Percentiles rank a stretch among this genome's conserved stretches.
Evolutionary conservation across 2,888 invertebrate species (phyloP).

Genomic region (Cephus nigrinus): DNA sequence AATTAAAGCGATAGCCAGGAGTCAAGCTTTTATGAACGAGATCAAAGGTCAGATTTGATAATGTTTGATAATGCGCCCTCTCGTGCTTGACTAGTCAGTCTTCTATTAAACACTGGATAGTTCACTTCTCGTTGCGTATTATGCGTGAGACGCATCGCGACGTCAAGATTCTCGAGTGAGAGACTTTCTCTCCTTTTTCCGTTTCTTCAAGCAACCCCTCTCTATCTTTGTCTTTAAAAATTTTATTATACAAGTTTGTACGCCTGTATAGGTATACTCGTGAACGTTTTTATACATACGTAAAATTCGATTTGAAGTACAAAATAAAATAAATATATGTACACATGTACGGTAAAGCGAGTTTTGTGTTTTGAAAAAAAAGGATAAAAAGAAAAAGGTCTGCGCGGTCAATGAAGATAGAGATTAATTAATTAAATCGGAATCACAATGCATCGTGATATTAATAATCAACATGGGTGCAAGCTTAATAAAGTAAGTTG

Average conservation of each 20-base stretch:
- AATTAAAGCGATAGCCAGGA: not conserved
- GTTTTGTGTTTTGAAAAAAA: not conserved
- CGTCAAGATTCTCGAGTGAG: not conserved
- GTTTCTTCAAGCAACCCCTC: not conserved
- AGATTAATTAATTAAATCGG: not conserved
- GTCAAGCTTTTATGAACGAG: conserved; percentile 36
- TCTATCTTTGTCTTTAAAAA: not conserved
- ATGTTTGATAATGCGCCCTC: conserved; percentile 29
- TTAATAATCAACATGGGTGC: not conserved
- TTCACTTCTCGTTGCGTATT: conserved; percentile 16
- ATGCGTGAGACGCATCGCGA: not conserved
- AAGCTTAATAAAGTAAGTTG: conserved; percentile 25
- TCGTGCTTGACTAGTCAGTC: conserved; percentile 44
- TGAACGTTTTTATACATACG: not conserved
- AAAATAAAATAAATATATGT: not conserved
- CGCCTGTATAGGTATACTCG: not conserved
- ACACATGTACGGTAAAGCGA: not conserved
- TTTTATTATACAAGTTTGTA: not conserved
- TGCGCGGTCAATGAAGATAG: not conserved
- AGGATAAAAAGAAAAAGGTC: not conserved
- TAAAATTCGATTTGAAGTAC: not conserved
- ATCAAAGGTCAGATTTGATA: conserved; percentile 51
- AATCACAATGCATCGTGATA: not conserved
- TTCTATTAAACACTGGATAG: conserved; percentile 27
- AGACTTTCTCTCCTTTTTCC: not conserved